phyloP scores from a whole-genome alignment of 2,113 vertebrate species.

The Onychostruthus taczanowskii region DNA sequence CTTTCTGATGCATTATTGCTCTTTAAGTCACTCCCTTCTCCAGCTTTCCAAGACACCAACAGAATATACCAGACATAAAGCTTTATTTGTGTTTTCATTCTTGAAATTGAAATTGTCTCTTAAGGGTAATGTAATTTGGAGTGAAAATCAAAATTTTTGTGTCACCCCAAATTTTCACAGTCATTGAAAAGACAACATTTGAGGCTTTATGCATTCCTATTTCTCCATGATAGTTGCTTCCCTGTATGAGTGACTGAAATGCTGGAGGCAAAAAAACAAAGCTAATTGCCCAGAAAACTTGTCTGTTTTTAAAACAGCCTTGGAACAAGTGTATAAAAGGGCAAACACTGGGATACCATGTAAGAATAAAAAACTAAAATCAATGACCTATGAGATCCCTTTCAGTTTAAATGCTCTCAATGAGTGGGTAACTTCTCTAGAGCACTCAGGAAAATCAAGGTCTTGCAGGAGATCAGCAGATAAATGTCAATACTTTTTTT shows the following conservation, averaged over 20 bases:
- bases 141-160: background rate
- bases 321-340: accelerated
- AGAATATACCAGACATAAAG: accelerated
- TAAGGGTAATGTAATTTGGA: background rate
- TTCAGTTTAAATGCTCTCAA: background rate
- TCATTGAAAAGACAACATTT: background rate
- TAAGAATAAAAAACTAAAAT: background rate
- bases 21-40: background rate
- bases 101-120: background rate
- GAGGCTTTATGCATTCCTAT: background rate
- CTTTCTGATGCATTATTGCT: background rate
- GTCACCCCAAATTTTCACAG: background rate
- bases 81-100: background rate
- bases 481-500: background rate
- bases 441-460: background rate
- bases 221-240: background rate
- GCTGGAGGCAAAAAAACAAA: background rate
- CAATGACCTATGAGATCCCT: background rate
- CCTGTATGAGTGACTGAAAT: background rate
- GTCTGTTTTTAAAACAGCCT: background rate
- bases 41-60: background rate
- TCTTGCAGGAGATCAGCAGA: accelerated
- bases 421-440: background rate
- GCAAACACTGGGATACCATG: background rate
- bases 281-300: background rate